Evolutionary conservation across 2,888 invertebrate genomes (phyloP).

Genomic region (Torymus texanus): DNA sequence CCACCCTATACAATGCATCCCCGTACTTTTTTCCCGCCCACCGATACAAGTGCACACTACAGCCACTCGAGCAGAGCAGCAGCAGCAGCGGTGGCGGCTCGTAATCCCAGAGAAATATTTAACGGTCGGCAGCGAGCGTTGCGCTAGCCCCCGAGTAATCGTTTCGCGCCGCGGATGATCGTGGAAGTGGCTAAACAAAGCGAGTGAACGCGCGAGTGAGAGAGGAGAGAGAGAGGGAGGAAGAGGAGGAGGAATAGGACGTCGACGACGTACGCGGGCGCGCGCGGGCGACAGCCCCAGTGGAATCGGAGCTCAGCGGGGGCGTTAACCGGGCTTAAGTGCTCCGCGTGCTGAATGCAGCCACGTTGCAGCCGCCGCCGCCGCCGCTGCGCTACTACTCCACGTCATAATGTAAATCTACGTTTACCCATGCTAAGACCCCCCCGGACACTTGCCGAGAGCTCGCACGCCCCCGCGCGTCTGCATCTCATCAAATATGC

Average conservation of each 20-base stretch:
- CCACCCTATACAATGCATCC: too few species aligned
- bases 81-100: background rate
- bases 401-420: constrained; percentile 70
- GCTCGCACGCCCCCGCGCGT: too few species aligned
- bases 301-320: background rate
- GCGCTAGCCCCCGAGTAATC: constrained; percentile 6
- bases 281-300: background rate
- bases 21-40: too few species aligned
- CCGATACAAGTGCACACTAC: too few species aligned
- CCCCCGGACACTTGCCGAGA: too few species aligned
- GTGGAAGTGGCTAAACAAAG: constrained; percentile 24
- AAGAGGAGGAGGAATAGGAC: background rate
- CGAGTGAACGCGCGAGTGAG: too few species aligned
- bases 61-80: background rate
- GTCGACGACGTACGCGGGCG: background rate
- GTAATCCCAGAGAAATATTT: constrained; percentile 29
- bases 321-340: constrained; percentile 59
- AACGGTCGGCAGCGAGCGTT: background rate
- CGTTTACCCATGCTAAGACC: constrained; percentile 70
- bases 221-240: background rate
- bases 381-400: too few species aligned
- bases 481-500: constrained; percentile 67
- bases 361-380: too few species aligned
- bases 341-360: constrained; percentile 57
- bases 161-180: background rate